phyloP scores from a whole-genome alignment of 2,113 vertebrate genomes.

The Geococcyx californianus region DNA sequence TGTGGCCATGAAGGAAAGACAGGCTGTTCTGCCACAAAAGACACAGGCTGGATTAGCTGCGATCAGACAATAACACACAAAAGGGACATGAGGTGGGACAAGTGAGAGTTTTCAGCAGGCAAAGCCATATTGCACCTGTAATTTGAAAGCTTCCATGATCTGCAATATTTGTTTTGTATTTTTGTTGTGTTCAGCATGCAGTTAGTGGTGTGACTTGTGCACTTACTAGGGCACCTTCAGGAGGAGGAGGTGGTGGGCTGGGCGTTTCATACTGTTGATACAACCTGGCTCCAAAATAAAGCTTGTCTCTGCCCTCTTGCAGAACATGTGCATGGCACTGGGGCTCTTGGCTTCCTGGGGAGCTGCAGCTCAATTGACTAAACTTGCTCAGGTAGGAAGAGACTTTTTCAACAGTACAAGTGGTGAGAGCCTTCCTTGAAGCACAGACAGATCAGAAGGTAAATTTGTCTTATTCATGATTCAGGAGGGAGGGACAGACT shows the following conservation, averaged over 20 bases:
- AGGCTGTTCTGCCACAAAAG: not conserved
- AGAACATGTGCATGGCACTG: not conserved
- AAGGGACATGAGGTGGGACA: not conserved
- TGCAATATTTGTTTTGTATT: not conserved
- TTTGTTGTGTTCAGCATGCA: fast-evolving
- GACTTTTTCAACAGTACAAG: not conserved
- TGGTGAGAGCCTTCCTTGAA: not conserved
- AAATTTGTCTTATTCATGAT: not conserved
- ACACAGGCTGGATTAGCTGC: not conserved
- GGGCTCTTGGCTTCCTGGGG: not conserved
- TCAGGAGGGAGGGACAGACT: not conserved
- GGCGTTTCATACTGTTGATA: not conserved
- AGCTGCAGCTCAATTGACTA: not conserved
- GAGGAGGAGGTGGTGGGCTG: not conserved
- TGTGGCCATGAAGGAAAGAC: not conserved
- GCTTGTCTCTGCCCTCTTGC: not conserved
- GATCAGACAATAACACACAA: not conserved
- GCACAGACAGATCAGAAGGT: not conserved
- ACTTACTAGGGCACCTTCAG: not conserved
- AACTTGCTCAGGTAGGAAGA: not conserved
- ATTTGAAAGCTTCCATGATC: fast-evolving
- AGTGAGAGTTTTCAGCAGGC: not conserved
- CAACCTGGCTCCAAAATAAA: not conserved
- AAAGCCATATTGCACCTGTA: fast-evolving
- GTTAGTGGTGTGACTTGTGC: not conserved